Conservation (phyloP, 2,888 invertebrate genomes). For the Ormia ochracea region DNA sequence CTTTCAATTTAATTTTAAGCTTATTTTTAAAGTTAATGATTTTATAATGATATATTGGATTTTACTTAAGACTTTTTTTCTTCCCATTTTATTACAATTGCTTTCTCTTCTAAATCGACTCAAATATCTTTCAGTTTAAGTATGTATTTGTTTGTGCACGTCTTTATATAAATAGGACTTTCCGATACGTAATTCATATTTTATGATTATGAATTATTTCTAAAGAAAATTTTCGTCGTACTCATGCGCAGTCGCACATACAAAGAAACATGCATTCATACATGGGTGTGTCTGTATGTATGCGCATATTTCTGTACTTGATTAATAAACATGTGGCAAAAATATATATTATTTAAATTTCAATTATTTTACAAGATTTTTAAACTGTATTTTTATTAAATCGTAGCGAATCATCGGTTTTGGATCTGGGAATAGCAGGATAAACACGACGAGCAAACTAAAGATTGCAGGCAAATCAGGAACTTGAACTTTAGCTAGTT, state of each 20-base stretch:
- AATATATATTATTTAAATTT: constrained; percentile 30
- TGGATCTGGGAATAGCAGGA: too few relatives aligned
- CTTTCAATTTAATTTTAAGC: constrained; percentile 28
- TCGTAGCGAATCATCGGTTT: too few relatives aligned
- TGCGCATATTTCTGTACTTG: not conserved
- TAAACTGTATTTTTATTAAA: not conserved
- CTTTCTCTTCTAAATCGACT: not conserved
- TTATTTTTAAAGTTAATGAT: constrained; percentile 33
- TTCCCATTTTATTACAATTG: not conserved
- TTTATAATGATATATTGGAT: constrained; percentile 18
- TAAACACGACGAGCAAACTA: too few relatives aligned
- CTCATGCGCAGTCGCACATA: too few relatives aligned
- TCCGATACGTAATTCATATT: constrained; percentile 20
- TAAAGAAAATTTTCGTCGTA: constrained; percentile 18
- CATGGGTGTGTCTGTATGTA: not conserved
- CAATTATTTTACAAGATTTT: constrained; percentile 33
- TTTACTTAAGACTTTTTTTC: constrained; percentile 8
- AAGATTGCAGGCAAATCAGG: too few relatives aligned
- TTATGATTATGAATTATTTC: not conserved
- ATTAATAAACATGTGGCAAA: not conserved
- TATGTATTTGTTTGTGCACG: constrained; percentile 46
- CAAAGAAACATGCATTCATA: constrained; percentile 25
- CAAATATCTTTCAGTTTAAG: constrained; percentile 11
- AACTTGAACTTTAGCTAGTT: too few relatives aligned
- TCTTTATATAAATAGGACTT: constrained; percentile 6